Conservation (phyloP, 1,140 invertebrate genomes). For the Neoseiulus cucumeris region DNA sequence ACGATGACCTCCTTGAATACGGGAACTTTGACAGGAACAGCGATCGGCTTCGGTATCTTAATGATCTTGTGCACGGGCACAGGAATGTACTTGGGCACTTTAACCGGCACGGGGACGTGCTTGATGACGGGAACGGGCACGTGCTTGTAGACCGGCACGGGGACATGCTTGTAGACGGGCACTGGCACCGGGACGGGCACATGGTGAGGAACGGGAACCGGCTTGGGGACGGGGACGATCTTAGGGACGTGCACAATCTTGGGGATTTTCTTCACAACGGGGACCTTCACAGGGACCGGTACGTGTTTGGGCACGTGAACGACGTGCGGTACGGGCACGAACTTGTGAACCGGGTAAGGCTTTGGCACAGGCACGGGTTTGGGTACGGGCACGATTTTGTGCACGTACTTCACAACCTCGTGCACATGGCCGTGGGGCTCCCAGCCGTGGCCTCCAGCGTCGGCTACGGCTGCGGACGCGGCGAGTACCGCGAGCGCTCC, state of each 20-base stretch:
- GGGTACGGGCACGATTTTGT: slow-evolving; percentile 6
- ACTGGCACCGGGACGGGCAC: slow-evolving; percentile 10
- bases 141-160: slow-evolving; percentile 10
- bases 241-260: slow-evolving; percentile 10
- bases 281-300: slow-evolving; percentile 7
- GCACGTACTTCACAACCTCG: slow-evolving; percentile 8
- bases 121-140: neutral
- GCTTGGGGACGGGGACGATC: neutral
- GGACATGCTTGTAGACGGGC: slow-evolving; percentile 10
- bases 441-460: slow-evolving; percentile 11
- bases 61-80: slow-evolving; percentile 11
- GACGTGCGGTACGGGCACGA: neutral
- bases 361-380: slow-evolving; percentile 7
- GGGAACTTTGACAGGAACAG: slow-evolving; percentile 6
- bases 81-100: slow-evolving; percentile 6
- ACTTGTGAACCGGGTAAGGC: slow-evolving; percentile 1
- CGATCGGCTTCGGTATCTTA: neutral
- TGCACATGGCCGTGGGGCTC: slow-evolving; percentile 10
- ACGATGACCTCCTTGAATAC: slow-evolving; percentile 11
- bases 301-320: neutral
- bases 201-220: slow-evolving; percentile 2
- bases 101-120: slow-evolving; percentile 9
- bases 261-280: slow-evolving; percentile 2
- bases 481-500: neutral
- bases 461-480: neutral